Conservation (phyloP, 1,140 invertebrate species). For the Polypedilum vanderplanki region DNA sequence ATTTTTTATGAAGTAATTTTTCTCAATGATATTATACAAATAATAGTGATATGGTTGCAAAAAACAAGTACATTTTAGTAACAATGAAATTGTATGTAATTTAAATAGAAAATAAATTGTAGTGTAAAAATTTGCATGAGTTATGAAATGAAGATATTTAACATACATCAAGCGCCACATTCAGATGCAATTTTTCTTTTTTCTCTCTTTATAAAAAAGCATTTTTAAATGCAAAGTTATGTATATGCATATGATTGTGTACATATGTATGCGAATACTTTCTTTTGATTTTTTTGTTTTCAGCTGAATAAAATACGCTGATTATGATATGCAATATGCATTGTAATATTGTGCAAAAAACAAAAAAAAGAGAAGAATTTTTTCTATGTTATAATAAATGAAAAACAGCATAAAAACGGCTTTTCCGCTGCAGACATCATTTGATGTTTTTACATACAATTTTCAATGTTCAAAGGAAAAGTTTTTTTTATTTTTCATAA, state of each 20-base stretch:
- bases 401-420: conserved; percentile 5
- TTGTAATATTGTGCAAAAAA: neutral
- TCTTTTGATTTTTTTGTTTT: neutral
- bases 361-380: neutral
- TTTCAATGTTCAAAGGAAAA: conserved; percentile 12
- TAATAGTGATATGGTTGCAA: too few species aligned
- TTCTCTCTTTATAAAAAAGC: too few species aligned
- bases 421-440: conserved; percentile 10
- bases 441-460: conserved; percentile 19
- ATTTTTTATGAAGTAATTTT: too few species aligned
- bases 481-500: neutral
- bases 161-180: conserved; percentile 21
- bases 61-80: too few species aligned
- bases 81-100: too few species aligned
- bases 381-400: conserved; percentile 15
- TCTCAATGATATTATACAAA: too few species aligned
- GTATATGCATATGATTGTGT: too few species aligned
- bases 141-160: conserved; percentile 28
- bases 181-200: neutral
- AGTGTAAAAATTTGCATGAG: neutral
- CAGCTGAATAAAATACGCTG: neutral
- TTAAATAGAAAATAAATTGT: too few species aligned
- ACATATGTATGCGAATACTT: neutral
- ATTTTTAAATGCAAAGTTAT: too few species aligned
- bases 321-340: conserved; percentile 13